Evolutionary conservation across 2,797 vertebrate genomes (phyloP).

Genomic region (Hippopotamyrus pictus): DNA sequence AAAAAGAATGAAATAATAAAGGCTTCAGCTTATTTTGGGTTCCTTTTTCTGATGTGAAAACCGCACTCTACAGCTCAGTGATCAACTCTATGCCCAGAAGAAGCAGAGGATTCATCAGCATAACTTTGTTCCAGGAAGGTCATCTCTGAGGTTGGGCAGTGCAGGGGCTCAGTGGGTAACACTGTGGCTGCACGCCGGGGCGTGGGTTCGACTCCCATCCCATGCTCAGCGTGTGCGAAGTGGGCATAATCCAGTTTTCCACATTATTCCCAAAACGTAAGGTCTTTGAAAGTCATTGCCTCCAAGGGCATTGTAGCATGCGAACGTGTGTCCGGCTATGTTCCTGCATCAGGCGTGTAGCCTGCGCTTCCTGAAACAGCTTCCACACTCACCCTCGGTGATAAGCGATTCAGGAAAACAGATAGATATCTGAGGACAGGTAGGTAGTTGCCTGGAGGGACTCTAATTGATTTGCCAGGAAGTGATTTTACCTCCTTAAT

Average conservation of each 20-base stretch:
- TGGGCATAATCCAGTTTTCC: not conserved
- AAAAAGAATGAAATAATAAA: not conserved
- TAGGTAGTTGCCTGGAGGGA: not conserved
- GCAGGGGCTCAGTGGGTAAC: not conserved
- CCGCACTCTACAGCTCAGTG: not conserved
- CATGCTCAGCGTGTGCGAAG: not conserved
- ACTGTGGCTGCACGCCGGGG: not conserved
- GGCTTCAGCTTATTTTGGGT: not conserved
- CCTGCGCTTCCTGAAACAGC: not conserved
- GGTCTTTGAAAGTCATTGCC: not conserved
- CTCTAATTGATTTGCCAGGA: not conserved
- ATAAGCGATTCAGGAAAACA: not conserved
- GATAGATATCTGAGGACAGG: not conserved
- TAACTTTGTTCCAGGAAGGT: not conserved
- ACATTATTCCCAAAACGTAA: not conserved
- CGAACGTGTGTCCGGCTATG: not conserved
- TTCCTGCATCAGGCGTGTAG: not conserved
- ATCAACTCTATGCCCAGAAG: not conserved
- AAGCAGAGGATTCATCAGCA: not conserved
- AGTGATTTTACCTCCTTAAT: not conserved
- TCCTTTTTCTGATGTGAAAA: not conserved
- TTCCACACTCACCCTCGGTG: not conserved
- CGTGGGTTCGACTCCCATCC: not conserved
- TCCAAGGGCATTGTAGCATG: not conserved
- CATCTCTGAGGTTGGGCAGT: not conserved